phyloP scores from a whole-genome alignment of 2,113 vertebrate species.

The Bufo bufo region DNA sequence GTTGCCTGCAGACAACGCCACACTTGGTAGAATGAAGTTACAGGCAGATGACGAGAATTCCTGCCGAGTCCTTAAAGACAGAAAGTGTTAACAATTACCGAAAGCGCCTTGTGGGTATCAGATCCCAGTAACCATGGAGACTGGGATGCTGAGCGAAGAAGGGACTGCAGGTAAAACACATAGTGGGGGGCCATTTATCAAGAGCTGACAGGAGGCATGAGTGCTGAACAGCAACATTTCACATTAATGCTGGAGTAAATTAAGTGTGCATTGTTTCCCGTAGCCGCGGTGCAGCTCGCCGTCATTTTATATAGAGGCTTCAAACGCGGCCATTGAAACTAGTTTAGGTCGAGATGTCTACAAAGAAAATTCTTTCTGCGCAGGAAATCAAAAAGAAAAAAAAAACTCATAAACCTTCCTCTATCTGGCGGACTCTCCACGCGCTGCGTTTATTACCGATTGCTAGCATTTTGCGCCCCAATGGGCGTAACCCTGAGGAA shows the following conservation, averaged over 20 bases:
- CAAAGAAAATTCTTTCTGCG: conserved; percentile 21
- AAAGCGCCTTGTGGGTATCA: conserved; percentile 39
- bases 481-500: background rate
- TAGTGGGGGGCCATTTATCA: conserved; percentile 56
- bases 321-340: conserved; percentile 28
- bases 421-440: background rate
- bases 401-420: conserved; percentile 19
- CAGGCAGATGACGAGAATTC: background rate
- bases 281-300: background rate
- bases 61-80: background rate
- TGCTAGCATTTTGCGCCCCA: background rate
- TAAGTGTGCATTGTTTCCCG: conserved; percentile 45
- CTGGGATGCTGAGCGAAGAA: conserved; percentile 48
- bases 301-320: conserved; percentile 29
- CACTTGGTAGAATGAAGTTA: background rate
- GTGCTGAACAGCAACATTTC: conserved; percentile 49
- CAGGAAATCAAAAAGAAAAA: conserved; percentile 6
- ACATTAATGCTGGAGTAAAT: conserved; percentile 49
- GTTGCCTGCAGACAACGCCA: background rate
- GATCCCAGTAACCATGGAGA: conserved; percentile 54
- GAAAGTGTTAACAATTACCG: conserved; percentile 50
- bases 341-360: conserved; percentile 37
- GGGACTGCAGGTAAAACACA: conserved; percentile 55
- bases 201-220: conserved; percentile 40
- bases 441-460: background rate